Evolutionary conservation across 2,888 invertebrate genomes (phyloP), one percentile per base, ranked within the genome.

Genomic region (Craniophora ligustri): DNA sequence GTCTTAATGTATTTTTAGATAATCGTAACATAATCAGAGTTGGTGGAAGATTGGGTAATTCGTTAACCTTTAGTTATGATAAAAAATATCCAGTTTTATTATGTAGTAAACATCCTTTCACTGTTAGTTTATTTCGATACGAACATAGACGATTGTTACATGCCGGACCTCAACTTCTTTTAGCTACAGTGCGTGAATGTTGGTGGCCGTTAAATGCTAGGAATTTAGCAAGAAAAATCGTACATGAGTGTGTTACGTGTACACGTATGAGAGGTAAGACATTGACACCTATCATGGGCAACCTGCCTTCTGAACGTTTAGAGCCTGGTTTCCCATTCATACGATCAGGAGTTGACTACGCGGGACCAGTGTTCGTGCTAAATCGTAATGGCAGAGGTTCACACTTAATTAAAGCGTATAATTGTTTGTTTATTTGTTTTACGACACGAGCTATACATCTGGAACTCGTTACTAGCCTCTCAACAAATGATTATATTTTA

Each of bases 291-390:
- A n/a, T n/a, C n/a, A n/a, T n/a, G n/a, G n/a, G n/a, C n/a, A n/a
- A n/a, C n/a, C n/a, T n/a, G n/a, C n/a, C n/a, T n/a, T 6, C 31
- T 13, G 31, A 31, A 5, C 31, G 31, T 7, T 11, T 14, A 31
- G 15, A 32, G 1, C 21, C 32, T 21, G 15, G 21, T 7, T 42
- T 11, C 5, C 31, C 32, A n/a, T 42, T 42, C n/a, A 32, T 32
- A 5, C 21, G 15, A n/a, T n/a, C 21, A 1, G 41, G 42, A n/a
- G 21, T 32, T 2, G 42, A 42, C 10, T 42, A 42, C 8, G 42
- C 42, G n/a, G 42, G 44, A 11, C 44, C 44, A 41, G 30, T 41
- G 8, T 31, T n/a, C n/a, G n/a, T n/a, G n/a, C n/a, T 41, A 41
- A 31, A 13, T 14, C 13, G 13, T 13, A 44, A 32, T 11, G 42